A percentile compares a stretch with the other conserved stretches of the same genome.
Evolutionary conservation across 2,888 invertebrate genomes (phyloP).

Genomic region (Octodonta nipae): DNA sequence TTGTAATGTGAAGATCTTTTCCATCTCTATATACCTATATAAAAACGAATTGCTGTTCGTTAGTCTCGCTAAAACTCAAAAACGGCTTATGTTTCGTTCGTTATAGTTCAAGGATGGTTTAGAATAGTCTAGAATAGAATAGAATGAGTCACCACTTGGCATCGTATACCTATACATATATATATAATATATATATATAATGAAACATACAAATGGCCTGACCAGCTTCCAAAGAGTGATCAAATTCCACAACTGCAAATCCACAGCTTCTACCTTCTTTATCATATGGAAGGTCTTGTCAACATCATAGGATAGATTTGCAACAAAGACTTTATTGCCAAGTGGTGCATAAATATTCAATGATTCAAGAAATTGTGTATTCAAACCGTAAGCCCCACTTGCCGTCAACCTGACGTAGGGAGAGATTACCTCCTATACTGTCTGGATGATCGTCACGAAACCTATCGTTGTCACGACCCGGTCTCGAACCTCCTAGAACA

Average conservation of each 20-base stretch:
- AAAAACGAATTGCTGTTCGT: too few relatives aligned
- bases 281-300: slow-evolving; percentile 69
- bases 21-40: too few relatives aligned
- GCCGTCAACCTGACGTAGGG: slow-evolving; percentile 29
- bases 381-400: slow-evolving; percentile 79
- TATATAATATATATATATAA: too few relatives aligned
- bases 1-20: too few relatives aligned
- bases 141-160: too few relatives aligned
- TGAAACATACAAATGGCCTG: slow-evolving; percentile 98
- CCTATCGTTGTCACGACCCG: slow-evolving; percentile 30
- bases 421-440: slow-evolving; percentile 8
- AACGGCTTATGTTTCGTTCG: too few relatives aligned
- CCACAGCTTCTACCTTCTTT: slow-evolving; percentile 94
- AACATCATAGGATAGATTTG: slow-evolving; percentile 30
- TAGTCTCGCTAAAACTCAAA: too few relatives aligned
- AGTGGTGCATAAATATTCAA: slow-evolving; percentile 88
- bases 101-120: too few relatives aligned
- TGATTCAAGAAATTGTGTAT: slow-evolving; percentile 84
- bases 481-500: slow-evolving; percentile 29
- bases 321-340: slow-evolving; percentile 89
- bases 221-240: slow-evolving; percentile 95
- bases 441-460: slow-evolving; percentile 17
- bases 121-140: too few relatives aligned
- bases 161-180: too few relatives aligned
- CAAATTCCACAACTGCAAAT: slow-evolving; percentile 89